Evolutionary conservation across 2,113 vertebrate species (phyloP).

Genomic region (Chaetodon trifascialis): DNA sequence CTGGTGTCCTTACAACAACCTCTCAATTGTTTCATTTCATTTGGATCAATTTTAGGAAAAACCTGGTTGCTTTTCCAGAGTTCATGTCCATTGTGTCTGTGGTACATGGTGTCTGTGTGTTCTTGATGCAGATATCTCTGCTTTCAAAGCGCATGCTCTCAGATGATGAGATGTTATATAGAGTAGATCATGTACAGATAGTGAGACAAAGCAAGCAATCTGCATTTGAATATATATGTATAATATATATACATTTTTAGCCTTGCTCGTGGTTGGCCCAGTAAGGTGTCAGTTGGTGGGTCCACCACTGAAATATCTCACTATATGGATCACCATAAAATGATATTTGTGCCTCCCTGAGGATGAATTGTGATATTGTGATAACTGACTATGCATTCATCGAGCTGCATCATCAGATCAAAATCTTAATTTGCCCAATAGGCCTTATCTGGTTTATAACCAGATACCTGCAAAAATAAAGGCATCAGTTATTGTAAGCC

Average conservation of each 20-base stretch:
- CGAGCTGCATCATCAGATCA: background rate
- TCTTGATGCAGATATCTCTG: conserved; percentile 6
- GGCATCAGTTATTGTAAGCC: background rate
- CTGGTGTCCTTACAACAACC: conserved; percentile 35
- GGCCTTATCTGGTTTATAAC: background rate
- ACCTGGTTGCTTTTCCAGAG: conserved; percentile 7
- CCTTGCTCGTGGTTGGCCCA: background rate
- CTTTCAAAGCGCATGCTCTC: conserved; percentile 9
- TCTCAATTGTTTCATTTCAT: conserved; percentile 23
- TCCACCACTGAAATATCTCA: background rate
- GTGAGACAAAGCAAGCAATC: background rate
- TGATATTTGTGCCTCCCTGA: too few species aligned
- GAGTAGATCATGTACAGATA: background rate
- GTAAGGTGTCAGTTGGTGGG: background rate
- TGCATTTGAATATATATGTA: conserved; percentile 9
- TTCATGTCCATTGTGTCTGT: background rate
- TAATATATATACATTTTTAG: background rate
- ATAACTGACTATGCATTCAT: background rate
- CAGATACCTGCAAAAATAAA: background rate
- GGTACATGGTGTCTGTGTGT: background rate
- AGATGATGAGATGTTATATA: background rate
- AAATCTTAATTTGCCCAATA: background rate
- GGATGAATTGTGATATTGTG: background rate
- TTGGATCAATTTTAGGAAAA: conserved; percentile 23
- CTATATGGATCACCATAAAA: background rate